phyloP scores from a whole-genome alignment of 2,113 vertebrate species.

The Trochalopteron elliotii region DNA sequence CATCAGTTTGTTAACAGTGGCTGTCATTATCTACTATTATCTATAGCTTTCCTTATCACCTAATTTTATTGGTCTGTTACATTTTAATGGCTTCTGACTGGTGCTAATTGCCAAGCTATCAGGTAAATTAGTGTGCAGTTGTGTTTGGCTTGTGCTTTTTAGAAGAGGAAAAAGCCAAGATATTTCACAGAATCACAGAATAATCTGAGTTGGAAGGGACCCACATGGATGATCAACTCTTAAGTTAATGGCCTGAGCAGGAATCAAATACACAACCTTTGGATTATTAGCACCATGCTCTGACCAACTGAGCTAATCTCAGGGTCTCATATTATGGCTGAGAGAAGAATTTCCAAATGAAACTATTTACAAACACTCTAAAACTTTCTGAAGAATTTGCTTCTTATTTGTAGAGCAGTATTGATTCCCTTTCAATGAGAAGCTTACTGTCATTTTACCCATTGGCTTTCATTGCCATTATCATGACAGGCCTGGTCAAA shows the following conservation, averaged over 20 bases:
- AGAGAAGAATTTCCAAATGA: background rate
- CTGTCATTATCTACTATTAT: background rate
- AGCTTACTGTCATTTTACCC: background rate
- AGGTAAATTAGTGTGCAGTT: background rate
- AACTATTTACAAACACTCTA: background rate
- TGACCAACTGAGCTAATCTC: background rate
- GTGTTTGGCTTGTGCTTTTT: background rate
- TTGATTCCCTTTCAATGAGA: slow-evolving; percentile 1
- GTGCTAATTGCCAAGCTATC: background rate
- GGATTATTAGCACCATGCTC: background rate
- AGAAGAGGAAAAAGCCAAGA: background rate
- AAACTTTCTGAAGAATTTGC: background rate
- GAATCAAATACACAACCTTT: background rate
- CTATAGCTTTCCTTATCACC: background rate
- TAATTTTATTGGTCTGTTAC: background rate
- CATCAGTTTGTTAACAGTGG: background rate
- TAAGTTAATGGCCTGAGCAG: background rate
- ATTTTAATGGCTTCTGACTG: background rate
- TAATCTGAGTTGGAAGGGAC: background rate
- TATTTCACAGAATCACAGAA: background rate
- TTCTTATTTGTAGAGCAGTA: background rate
- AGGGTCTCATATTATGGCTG: background rate
- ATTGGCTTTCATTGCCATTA: background rate
- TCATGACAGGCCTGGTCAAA: background rate
- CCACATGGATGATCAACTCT: background rate